Percentiles rank a stretch among this genome's conserved stretches.
These are phyloP conservation scores for Ictidomys tridecemlineatus DNA, from an alignment of 2,113 vertebrate species.

Conservation along the genomic window DNA sequence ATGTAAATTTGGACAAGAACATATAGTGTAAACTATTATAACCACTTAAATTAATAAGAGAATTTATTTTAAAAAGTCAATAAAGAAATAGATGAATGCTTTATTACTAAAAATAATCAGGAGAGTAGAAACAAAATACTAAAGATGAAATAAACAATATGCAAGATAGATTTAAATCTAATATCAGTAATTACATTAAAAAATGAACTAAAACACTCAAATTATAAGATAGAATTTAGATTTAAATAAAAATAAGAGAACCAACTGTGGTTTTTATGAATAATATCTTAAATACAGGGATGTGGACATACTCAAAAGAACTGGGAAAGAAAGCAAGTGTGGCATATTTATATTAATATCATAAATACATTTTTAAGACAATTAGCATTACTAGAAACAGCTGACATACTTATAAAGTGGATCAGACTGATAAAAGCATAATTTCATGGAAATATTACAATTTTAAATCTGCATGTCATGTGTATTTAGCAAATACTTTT, in stretches of 20 bases:
- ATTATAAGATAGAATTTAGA: neutral
- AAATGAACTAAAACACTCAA: neutral
- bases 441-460: neutral
- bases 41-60: neutral
- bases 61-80: neutral
- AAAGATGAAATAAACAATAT: neutral
- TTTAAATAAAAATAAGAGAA: neutral
- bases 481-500: neutral
- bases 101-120: neutral
- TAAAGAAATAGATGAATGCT: neutral
- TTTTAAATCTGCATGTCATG: neutral
- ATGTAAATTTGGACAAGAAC: neutral
- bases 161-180: neutral
- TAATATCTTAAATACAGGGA: neutral
- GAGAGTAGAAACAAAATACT: neutral
- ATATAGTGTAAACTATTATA: neutral
- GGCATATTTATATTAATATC: too few relatives aligned
- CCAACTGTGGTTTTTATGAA: neutral
- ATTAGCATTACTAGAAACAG: neutral
- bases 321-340: too few relatives aligned
- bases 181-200: neutral
- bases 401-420: too few relatives aligned
- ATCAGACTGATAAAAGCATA: neutral
- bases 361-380: neutral
- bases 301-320: too few relatives aligned